Conservation (phyloP, 2,888 invertebrate genomes). For the Xestoiulus laeticollis region DNA sequence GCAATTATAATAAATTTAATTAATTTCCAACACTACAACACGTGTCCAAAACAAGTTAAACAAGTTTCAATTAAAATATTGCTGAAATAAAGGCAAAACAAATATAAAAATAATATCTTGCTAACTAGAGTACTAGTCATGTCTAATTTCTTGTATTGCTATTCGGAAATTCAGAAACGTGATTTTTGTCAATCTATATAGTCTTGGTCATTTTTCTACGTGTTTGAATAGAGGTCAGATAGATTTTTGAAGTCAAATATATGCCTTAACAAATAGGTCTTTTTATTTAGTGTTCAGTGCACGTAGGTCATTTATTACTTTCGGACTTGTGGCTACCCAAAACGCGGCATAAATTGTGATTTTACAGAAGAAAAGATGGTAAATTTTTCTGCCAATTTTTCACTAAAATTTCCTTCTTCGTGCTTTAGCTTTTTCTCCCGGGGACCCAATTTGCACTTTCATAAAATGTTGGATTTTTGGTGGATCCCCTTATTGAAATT, state of each 20-base stretch:
- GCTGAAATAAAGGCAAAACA: no score
- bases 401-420: not conserved
- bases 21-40: no score
- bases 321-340: not conserved
- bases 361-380: conserved; percentile 27
- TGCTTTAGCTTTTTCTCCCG: not conserved
- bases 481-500: not conserved
- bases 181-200: not conserved
- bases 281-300: not conserved
- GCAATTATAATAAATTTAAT: no score
- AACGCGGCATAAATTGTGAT: conserved; percentile 1
- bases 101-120: no score
- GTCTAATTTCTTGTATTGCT: no score
- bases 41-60: no score
- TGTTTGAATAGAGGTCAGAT: not conserved
- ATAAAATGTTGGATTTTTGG: not conserved
- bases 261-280: not conserved
- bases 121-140: no score
- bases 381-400: conserved; percentile 1
- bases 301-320: not conserved
- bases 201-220: not conserved
- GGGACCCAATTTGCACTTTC: conserved; percentile 33
- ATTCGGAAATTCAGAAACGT: not conserved
- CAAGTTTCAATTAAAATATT: no score
- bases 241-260: not conserved